phyloP scores from a whole-genome alignment of 1,140 invertebrate species.

The Drosophila eugracilis region DNA sequence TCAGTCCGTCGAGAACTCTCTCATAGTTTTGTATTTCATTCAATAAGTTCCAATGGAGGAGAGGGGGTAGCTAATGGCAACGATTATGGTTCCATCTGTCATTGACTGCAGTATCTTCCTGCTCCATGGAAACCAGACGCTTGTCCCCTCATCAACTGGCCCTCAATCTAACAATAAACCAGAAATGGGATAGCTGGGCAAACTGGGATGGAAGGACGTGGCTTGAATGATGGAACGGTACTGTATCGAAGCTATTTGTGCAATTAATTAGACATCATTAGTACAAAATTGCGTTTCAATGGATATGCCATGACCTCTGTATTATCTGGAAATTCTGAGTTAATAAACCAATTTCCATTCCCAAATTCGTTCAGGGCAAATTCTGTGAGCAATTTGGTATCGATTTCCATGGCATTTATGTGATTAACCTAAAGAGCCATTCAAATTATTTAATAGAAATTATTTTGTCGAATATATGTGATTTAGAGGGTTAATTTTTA shows the following conservation, averaged over 20 bases:
- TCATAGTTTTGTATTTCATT: conserved; percentile 48
- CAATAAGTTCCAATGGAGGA: conserved; percentile 9
- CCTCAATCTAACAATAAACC: conserved; percentile 4
- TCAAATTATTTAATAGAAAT: not conserved
- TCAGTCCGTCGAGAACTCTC: conserved; percentile 34
- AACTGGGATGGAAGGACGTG: not conserved
- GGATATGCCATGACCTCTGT: conserved; percentile 33
- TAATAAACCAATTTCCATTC: conserved; percentile 45
- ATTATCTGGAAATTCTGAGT: conserved; percentile 26
- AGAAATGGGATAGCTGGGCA: not conserved
- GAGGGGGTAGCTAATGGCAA: conserved; percentile 55
- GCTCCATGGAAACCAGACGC: conserved; percentile 30
- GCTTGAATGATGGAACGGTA: not conserved
- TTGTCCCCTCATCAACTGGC: conserved; percentile 10
- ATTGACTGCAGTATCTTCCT: conserved; percentile 43
- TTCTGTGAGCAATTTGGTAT: conserved; percentile 11
- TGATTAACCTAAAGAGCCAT: conserved; percentile 3
- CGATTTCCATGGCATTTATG: conserved; percentile 1
- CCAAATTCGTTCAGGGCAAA: conserved; percentile 2
- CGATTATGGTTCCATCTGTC: conserved; percentile 53
- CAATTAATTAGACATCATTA: conserved; percentile 58
- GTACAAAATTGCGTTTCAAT: conserved; percentile 43
- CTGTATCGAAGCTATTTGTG: conserved; percentile 36
- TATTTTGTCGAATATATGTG: not conserved
- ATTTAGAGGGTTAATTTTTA: no score